Base-by-base conservation (phyloP, 2,888 invertebrate genomes). In the Lycophotia porphyrea region DNA sequence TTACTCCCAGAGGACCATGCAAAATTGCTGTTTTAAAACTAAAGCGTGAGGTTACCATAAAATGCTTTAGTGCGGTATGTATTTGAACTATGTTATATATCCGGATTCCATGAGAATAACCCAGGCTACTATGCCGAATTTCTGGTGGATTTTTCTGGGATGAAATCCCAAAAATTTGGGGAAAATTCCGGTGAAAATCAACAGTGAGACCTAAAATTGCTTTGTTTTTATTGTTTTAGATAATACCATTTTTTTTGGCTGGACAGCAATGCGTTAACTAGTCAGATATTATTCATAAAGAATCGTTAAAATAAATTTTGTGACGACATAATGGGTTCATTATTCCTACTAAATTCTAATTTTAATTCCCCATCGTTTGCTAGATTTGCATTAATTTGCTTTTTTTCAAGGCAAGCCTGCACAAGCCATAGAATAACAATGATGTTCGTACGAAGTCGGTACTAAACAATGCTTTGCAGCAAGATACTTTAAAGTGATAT, bases 21-120 rank as follows among this genome's bases (percentile, higher is more conserved):
- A 55, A 80, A 78, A 81, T 81, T 68, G 63, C 60, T 69, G n/a
- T 80, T 87, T 80, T 76, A 85, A 76, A 85, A 80, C 81, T 85
- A 76, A 81, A 87, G 71, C 67, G 74, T 39, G n/a, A 47, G 65
- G 71, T 49, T 36, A 58, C 76, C 60, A 78, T 80, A 77, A 80
- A 74, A 77, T 81, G 58, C 65, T 70, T 70, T 72, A 31, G 34
- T 63, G 66, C 44, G 64, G 49, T 27, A 65, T 44, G 60, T 70
- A 79, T 81, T 72, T 55, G 8, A 36, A 68, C 63, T 67, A 78
- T 78, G 58, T 70, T 64, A 39, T 68, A 58, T 58, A 49, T 81
- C 74, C 58, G 74, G 27, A 72, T 77, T 77, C 77, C 70, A 63
- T 74, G 49, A 27, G 5, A 1, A 42, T 71, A 76, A 58, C 36